These are phyloP conservation scores for Diorhabda elongata DNA, from an alignment of 1,140 invertebrate genomes.

Conservation along the genomic window DNA sequence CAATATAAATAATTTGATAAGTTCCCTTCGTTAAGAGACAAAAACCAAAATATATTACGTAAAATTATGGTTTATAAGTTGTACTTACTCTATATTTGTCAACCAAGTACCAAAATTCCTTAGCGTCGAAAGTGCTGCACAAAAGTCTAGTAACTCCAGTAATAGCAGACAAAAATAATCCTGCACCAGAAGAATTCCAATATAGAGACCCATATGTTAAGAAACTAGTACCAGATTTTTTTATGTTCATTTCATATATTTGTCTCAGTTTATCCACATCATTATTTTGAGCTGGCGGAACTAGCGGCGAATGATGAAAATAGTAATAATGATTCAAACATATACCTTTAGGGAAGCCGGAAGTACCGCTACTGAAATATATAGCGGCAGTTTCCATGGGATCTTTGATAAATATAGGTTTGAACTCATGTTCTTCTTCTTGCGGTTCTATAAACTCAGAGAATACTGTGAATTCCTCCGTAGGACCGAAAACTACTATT, in stretches of 20 bases:
- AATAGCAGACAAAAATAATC: slow-evolving; percentile 23
- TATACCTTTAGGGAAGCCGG: slow-evolving; percentile 75
- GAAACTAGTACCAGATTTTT: slow-evolving; percentile 4
- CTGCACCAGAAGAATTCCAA: slow-evolving; percentile 38
- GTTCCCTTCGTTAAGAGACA: neutral
- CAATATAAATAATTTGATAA: slow-evolving; percentile 5
- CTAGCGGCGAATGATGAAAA: slow-evolving; percentile 9
- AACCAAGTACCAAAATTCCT: slow-evolving; percentile 31
- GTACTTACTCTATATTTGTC: slow-evolving; percentile 34
- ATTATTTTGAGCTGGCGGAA: slow-evolving; percentile 6
- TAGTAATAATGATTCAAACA: slow-evolving; percentile 58
- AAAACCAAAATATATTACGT: neutral
- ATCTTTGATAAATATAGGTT: slow-evolving; percentile 28
- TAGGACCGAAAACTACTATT: slow-evolving; percentile 31
- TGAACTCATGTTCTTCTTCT: slow-evolving; percentile 27
- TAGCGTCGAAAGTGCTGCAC: slow-evolving; percentile 29
- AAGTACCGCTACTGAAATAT: slow-evolving; percentile 69
- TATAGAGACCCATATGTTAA: slow-evolving; percentile 40
- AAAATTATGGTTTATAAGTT: neutral
- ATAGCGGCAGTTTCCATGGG: slow-evolving; percentile 44
- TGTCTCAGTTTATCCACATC: slow-evolving; percentile 9
- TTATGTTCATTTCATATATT: slow-evolving; percentile 4
- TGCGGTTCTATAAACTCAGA: slow-evolving; percentile 19
- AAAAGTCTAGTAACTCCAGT: slow-evolving; percentile 24
- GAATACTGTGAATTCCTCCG: slow-evolving; percentile 9